Conservation (phyloP, 2,797 vertebrate species). For the Schizopygopsis malacanthus region DNA sequence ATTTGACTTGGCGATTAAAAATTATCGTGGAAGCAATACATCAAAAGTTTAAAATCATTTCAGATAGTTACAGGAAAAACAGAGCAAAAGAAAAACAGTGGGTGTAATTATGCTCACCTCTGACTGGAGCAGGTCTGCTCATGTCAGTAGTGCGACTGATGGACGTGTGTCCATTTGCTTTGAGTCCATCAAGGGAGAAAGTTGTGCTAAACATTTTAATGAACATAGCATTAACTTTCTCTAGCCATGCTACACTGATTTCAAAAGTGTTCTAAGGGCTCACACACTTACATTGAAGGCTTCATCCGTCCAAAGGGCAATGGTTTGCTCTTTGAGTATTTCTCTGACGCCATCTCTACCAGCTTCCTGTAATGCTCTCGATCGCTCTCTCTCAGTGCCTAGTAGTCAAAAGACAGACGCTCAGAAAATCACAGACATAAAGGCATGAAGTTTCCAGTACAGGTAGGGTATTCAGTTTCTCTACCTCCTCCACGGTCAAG, state of each 20-base stretch:
- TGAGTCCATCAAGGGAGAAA: slow-evolving; percentile 65
- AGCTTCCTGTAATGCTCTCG: slow-evolving; percentile 80
- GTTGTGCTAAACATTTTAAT: slow-evolving; percentile 61
- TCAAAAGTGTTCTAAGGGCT: background rate
- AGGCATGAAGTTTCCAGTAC: background rate
- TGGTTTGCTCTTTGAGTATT: slow-evolving; percentile 78
- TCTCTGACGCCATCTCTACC: slow-evolving; percentile 79
- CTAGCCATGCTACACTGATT: background rate
- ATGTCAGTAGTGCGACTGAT: slow-evolving; percentile 68
- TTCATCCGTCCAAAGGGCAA: slow-evolving; percentile 79
- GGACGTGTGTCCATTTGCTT: slow-evolving; percentile 50
- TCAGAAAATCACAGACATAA: background rate
- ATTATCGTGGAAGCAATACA: background rate
- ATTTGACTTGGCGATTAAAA: background rate
- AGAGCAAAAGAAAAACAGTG: background rate
- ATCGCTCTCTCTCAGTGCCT: slow-evolving; percentile 80
- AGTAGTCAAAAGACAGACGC: slow-evolving; percentile 32
- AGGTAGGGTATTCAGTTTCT: no score
- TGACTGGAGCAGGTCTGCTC: slow-evolving; percentile 65
- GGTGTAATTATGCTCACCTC: slow-evolving; percentile 62
- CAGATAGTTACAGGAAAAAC: background rate
- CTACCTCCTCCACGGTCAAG: slow-evolving; percentile 82
- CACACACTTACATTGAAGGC: slow-evolving; percentile 73
- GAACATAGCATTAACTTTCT: background rate
- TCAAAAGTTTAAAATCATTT: background rate